phyloP scores from a whole-genome alignment of 2,797 vertebrate genomes.

The Poeciliopsis gracilis region DNA sequence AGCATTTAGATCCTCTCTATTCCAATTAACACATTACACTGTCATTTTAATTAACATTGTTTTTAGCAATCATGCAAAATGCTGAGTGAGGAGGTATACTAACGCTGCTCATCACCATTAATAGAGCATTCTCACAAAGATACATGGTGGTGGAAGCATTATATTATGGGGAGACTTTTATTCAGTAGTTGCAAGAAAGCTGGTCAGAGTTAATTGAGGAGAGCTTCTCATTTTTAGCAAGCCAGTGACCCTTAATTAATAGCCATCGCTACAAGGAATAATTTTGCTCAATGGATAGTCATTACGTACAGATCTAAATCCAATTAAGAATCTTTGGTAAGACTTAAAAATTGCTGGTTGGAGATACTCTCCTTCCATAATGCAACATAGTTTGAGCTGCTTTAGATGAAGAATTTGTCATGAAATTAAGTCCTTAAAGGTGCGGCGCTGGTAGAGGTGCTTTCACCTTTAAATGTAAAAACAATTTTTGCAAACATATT shows the following conservation, averaged over 20 bases:
- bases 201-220: background rate
- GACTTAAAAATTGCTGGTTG: background rate
- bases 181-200: background rate
- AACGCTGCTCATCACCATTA: background rate
- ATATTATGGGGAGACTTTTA: background rate
- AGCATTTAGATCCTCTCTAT: slow-evolving; percentile 27
- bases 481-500: background rate
- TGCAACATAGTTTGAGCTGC: background rate
- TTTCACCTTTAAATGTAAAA: background rate
- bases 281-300: background rate
- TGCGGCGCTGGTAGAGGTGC: too few relatives aligned
- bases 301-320: background rate
- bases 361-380: background rate
- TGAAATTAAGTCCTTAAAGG: background rate
- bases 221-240: background rate
- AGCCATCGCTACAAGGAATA: background rate
- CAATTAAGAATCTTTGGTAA: background rate
- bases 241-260: background rate
- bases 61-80: background rate
- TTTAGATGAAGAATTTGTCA: background rate
- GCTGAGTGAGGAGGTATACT: background rate
- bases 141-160: background rate
- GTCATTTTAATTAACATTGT: background rate
- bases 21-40: background rate
- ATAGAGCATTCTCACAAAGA: background rate